Evolutionary conservation across 2,113 vertebrate genomes (phyloP), one percentile per base, ranked within the genome.

Genomic region (Brienomyrus longianalis): DNA sequence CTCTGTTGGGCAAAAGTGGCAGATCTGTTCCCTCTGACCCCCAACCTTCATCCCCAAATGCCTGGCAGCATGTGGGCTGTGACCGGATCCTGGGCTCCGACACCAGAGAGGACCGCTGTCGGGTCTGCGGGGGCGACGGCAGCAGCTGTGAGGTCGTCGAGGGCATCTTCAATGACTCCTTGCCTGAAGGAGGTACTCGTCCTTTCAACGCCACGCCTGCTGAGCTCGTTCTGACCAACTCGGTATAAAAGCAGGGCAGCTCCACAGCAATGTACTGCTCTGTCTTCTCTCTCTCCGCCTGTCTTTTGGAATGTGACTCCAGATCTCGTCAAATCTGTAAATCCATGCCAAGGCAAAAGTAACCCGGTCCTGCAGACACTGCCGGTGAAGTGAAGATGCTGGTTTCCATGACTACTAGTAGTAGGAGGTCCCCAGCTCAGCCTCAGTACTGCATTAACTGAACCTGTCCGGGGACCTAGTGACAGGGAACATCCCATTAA

Each of bases 41-140:
- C 51, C 90, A 92, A 84, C 87, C 48, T 35, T 17, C 87, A 9
- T 84, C 17, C 48, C 21, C 90, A 50, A 85, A 88, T 56, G 39
- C 35, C 90, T 50, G 9, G 3, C 93, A 99, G 98, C 98, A 99
- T 0, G 98, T 99, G 88, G 98, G 98, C 92, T 99, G 98, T 0
- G 98, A 99, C 93, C 97, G 98, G 5, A 95, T 98, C 90, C 96
- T 99, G 74, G 97, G 97, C 93, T 99, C 98, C 0, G 98, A 98
- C 59, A 92, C 97, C 0, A 96, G 97, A 5, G 98, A 99, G 90
- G 98, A 99, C 93, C 98, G 97, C 90, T 99, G 98, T 87, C 96
- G 98, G 0, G 94, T 97, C 87, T 99, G 98, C 0, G 98, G 97
- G 21, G 98, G 98, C 0, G 98, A 99, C 0, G 98, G 98, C 50